These are phyloP conservation scores for Proterorhinus semilunaris DNA, from an alignment of 2,113 vertebrate genomes.

Conservation along the genomic window DNA sequence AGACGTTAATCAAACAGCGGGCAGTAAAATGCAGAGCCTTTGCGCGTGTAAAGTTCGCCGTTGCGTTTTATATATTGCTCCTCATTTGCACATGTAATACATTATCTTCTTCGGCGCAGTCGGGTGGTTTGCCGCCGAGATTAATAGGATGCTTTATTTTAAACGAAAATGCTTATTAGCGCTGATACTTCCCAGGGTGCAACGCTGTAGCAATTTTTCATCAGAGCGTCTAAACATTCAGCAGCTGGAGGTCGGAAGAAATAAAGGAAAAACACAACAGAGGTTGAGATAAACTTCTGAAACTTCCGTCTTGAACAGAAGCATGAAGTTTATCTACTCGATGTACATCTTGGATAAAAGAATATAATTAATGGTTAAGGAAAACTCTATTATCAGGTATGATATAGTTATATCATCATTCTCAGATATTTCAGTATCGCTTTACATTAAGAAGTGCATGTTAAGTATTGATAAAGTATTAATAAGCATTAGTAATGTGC, in stretches of 20 bases:
- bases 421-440: too few species aligned
- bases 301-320: too few species aligned
- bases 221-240: constrained; percentile 49
- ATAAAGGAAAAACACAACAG: background rate
- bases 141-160: constrained; percentile 70
- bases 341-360: too few species aligned
- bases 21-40: constrained; percentile 3
- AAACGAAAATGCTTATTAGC: constrained; percentile 70
- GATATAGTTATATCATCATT: too few species aligned
- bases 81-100: constrained; percentile 46
- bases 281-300: background rate
- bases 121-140: constrained; percentile 41
- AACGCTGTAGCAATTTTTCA: constrained; percentile 53
- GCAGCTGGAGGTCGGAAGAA: constrained; percentile 2
- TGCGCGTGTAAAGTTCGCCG: background rate
- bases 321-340: too few species aligned
- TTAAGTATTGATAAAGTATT: too few species aligned
- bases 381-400: too few species aligned
- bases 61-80: constrained; percentile 4
- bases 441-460: too few species aligned
- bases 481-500: too few species aligned
- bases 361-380: too few species aligned
- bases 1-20: constrained; percentile 24
- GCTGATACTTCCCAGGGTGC: constrained; percentile 51
- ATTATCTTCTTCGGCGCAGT: constrained; percentile 38